Evolutionary conservation across 2,888 invertebrate genomes (phyloP).

Genomic region (Ormyrus pomaceus): DNA sequence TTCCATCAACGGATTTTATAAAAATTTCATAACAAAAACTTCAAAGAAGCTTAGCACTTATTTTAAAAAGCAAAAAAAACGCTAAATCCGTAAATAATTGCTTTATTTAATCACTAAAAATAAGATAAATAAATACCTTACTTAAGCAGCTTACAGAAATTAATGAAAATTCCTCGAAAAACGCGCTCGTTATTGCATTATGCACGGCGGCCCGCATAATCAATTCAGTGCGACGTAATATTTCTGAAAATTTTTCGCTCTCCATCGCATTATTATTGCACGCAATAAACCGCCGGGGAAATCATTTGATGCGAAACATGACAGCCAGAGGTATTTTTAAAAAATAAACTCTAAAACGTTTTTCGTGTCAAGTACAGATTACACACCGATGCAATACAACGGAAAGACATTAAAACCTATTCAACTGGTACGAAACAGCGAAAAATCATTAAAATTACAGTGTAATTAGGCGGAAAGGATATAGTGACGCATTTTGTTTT

Average conservation of each 20-base stretch:
- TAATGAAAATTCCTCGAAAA: neutral
- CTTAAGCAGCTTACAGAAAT: too few species aligned
- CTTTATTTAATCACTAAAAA: too few species aligned
- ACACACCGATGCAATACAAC: neutral
- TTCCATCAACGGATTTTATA: too few species aligned
- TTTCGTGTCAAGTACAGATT: neutral
- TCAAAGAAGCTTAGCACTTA: too few species aligned
- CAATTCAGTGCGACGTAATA: neutral
- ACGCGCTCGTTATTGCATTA: neutral
- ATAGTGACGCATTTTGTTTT: too few species aligned
- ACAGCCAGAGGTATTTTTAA: neutral
- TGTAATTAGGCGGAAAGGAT: too few species aligned
- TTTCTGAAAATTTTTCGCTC: neutral
- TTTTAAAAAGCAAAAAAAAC: too few species aligned
- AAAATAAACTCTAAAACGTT: slow-evolving; percentile 15
- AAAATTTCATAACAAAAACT: too few species aligned
- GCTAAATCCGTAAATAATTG: too few species aligned
- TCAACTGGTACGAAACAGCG: too few species aligned
- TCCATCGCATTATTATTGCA: neutral
- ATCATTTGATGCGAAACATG: neutral
- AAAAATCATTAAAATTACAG: too few species aligned
- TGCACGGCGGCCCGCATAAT: neutral
- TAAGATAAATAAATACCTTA: too few species aligned
- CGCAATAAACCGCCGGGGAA: neutral
- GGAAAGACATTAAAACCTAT: neutral